A percentile compares a stretch with the other conserved stretches of the same genome.
These are phyloP conservation scores for Camponotus pennsylvanicus DNA, from an alignment of 1,140 invertebrate genomes.

Conservation along the genomic window DNA sequence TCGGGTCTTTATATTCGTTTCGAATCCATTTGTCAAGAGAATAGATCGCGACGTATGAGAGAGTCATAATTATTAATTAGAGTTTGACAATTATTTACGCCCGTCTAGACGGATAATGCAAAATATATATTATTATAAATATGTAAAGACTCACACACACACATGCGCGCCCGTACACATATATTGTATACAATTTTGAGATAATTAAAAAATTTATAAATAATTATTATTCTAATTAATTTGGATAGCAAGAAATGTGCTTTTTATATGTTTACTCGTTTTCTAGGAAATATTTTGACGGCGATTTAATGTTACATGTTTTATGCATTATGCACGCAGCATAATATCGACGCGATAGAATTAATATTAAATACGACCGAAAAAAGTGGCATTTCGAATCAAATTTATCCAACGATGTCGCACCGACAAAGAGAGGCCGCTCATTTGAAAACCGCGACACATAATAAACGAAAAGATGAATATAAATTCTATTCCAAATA, in stretches of 20 bases:
- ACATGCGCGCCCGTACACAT: too few relatives aligned
- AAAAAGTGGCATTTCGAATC: not conserved
- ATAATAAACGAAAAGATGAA: slow-evolving; percentile 30
- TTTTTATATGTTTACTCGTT: not conserved
- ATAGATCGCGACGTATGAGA: not conserved
- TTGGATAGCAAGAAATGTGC: not conserved
- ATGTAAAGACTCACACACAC: not conserved
- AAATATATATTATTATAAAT: not conserved
- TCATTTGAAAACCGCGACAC: slow-evolving; percentile 4
- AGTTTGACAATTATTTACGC: slow-evolving; percentile 16
- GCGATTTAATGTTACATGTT: slow-evolving; percentile 30
- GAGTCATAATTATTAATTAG: not conserved
- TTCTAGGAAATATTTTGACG: slow-evolving; percentile 6
- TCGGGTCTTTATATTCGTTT: not conserved
- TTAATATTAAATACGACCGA: not conserved
- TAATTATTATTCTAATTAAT: slow-evolving; percentile 1
- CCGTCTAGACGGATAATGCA: not conserved
- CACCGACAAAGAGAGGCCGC: slow-evolving; percentile 24
- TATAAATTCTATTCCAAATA: not conserved
- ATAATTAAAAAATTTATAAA: too few relatives aligned
- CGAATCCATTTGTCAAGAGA: slow-evolving; percentile 19
- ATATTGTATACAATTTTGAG: not conserved
- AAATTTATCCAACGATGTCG: slow-evolving; percentile 29
- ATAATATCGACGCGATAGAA: not conserved
- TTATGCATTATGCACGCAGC: slow-evolving; percentile 8